A percentile compares a stretch with the other conserved stretches of the same genome.
phyloP scores from a whole-genome alignment of 2,888 invertebrate genomes.

The Cotesia congregata region DNA sequence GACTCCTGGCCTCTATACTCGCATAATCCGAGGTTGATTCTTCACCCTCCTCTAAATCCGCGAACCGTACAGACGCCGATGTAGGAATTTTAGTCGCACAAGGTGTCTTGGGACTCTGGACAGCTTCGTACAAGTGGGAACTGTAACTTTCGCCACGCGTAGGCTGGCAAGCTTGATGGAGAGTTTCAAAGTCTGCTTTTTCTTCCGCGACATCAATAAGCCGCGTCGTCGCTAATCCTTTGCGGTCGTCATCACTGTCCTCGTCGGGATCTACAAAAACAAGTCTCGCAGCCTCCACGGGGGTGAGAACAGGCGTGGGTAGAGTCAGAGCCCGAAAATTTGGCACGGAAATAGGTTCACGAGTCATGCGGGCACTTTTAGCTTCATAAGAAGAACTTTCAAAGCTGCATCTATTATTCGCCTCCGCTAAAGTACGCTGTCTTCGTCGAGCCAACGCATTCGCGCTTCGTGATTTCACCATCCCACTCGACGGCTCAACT shows the following conservation, averaged over 20 bases:
- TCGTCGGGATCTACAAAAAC: slow-evolving; percentile 80
- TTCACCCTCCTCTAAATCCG: slow-evolving; percentile 72
- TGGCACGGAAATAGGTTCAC: slow-evolving; percentile 82
- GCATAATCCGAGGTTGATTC: slow-evolving; percentile 84
- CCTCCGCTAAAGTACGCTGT: slow-evolving; percentile 58
- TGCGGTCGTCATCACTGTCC: slow-evolving; percentile 72
- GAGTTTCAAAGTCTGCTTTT: slow-evolving; percentile 68
- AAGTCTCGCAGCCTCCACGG: slow-evolving; percentile 78
- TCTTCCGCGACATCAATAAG: slow-evolving; percentile 67
- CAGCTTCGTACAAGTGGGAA: slow-evolving; percentile 74
- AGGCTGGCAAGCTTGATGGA: slow-evolving; percentile 74
- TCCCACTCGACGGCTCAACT: slow-evolving; percentile 65
- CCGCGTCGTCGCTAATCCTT: slow-evolving; percentile 64
- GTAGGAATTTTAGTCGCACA: slow-evolving; percentile 71
- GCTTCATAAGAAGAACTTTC: slow-evolving; percentile 40
- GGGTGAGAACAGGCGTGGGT: slow-evolving; percentile 78
- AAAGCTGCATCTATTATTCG: slow-evolving; percentile 43
- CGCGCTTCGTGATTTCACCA: slow-evolving; percentile 71
- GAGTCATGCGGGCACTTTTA: slow-evolving; percentile 69
- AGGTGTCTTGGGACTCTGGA: slow-evolving; percentile 68
- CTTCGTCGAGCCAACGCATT: slow-evolving; percentile 68
- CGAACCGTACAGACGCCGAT: slow-evolving; percentile 75
- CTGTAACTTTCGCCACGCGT: slow-evolving; percentile 73
- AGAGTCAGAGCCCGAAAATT: slow-evolving; percentile 79
- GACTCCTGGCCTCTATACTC: slow-evolving; percentile 76